A percentile compares a stretch with the other conserved stretches of the same genome.
phyloP scores from a whole-genome alignment of 2,888 invertebrate species.

The Trachelus tabidus region DNA sequence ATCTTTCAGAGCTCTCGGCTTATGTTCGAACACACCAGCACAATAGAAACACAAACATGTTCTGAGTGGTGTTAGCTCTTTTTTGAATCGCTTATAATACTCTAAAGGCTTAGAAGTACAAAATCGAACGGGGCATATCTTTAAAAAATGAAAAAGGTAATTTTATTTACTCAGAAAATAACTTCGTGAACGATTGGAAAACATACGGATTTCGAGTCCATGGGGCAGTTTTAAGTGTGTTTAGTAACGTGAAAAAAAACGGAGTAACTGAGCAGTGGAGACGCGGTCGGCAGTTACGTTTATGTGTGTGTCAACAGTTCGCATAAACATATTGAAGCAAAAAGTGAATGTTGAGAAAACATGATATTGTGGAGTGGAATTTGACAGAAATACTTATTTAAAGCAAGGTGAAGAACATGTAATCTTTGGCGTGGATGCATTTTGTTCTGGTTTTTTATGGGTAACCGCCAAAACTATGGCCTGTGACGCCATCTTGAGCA shows the following conservation, averaged over 20 bases:
- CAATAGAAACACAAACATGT: too few species aligned
- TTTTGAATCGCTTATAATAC: too few species aligned
- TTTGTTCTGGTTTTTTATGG: conserved; percentile 11
- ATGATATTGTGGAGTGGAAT: conserved; percentile 32
- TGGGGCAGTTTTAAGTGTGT: neutral
- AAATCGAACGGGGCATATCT: neutral
- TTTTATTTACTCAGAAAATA: neutral
- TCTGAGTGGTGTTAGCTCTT: too few species aligned
- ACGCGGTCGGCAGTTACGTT: conserved; percentile 20
- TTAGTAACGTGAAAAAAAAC: conserved; percentile 4
- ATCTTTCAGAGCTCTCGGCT: too few species aligned
- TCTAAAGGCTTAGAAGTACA: too few species aligned
- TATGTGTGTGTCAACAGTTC: conserved; percentile 19
- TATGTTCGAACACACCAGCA: too few species aligned
- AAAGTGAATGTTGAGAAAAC: conserved; percentile 18
- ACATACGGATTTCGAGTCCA: neutral
- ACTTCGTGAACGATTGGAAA: neutral
- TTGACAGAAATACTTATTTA: conserved; percentile 22
- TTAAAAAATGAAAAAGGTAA: neutral
- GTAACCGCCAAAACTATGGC: conserved; percentile 56
- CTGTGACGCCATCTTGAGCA: conserved; percentile 59
- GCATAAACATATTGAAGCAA: conserved; percentile 9
- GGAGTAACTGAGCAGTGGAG: neutral
- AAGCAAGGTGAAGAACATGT: conserved; percentile 26
- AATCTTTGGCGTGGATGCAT: conserved; percentile 8